Evolutionary conservation across 2,797 vertebrate genomes (phyloP).

Genomic region (Gallinago stenura): DNA sequence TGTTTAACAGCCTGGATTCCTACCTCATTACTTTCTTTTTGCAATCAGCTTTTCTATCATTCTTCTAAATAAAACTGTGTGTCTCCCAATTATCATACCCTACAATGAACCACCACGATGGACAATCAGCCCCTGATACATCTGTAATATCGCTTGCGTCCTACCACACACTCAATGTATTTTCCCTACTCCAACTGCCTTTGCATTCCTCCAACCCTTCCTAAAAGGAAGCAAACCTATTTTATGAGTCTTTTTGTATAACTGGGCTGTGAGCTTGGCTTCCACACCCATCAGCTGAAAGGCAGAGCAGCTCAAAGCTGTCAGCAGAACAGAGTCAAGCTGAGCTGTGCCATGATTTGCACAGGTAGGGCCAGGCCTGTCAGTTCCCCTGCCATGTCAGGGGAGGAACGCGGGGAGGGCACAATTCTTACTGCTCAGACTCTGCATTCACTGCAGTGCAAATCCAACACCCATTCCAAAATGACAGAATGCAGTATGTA

Average conservation of each 20-base stretch:
- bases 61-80: neutral
- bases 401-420: neutral
- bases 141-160: neutral
- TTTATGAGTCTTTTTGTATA: constrained; percentile 21
- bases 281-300: neutral
- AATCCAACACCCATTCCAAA: neutral
- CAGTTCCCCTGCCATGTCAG: constrained; percentile 30
- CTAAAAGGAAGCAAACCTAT: neutral
- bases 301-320: constrained; percentile 45
- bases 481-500: constrained; percentile 7
- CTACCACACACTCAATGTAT: neutral
- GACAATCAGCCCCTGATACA: neutral
- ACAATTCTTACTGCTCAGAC: neutral
- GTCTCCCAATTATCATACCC: neutral
- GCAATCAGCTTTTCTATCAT: neutral
- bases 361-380: constrained; percentile 53
- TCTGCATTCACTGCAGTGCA: neutral
- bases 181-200: neutral
- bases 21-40: neutral
- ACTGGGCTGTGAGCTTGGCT: neutral
- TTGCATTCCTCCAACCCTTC: neutral
- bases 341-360: constrained; percentile 19
- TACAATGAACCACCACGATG: neutral
- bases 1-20: neutral
- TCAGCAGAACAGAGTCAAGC: constrained; percentile 43